Base-by-base conservation (phyloP, 2,888 invertebrate species). In the Eupithecia subfuscata region DNA sequence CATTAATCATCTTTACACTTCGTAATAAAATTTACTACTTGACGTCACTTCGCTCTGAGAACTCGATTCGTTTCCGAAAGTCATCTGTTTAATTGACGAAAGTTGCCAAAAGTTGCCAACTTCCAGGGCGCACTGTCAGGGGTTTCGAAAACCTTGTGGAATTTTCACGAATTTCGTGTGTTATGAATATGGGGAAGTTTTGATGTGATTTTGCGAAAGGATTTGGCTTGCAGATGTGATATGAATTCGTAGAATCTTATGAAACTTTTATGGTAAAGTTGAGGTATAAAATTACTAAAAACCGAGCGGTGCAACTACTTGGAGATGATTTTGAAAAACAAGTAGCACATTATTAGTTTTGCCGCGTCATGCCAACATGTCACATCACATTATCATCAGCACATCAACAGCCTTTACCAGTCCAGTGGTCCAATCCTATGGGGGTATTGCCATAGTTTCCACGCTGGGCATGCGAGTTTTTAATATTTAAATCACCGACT, bases 1-100 rank as follows among this genome's bases (percentile, higher is more conserved):
- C 85, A 88, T 88, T 88, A 88, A 88, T 88, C 88, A 88, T 88
- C 85, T 85, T 84, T 84, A 78, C 81, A 73, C 82, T 81, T 82
- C 83, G 84, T 88, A 88, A 88, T 88, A 88, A 88, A 88, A 88
- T 88, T 85, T 86, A 88, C 87, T 88, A 86, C 87, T 88, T 74
- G 79, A 85, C 88, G 87, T 87, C 85, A 85, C 84, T 85, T 80
- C 72, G 75, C 77, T 77, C 75, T 75, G 72, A 74, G 76, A 77
- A 72, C 77, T 78, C 76, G 80, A 80, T 80, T 78, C 79, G 77
- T 79, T 80, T 79, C 75, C 72, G 83, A 87, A 84, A 87, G 87
- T 87, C 87, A 87, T 87, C 85, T 84, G 84, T 87, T 84, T 87
- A 87, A 87, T 87, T 87, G 87, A 84, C 81, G 82, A 86, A 87